These are phyloP conservation scores for Muscidifurax raptorellus DNA, from an alignment of 1,140 invertebrate species.

Conservation along the genomic window DNA sequence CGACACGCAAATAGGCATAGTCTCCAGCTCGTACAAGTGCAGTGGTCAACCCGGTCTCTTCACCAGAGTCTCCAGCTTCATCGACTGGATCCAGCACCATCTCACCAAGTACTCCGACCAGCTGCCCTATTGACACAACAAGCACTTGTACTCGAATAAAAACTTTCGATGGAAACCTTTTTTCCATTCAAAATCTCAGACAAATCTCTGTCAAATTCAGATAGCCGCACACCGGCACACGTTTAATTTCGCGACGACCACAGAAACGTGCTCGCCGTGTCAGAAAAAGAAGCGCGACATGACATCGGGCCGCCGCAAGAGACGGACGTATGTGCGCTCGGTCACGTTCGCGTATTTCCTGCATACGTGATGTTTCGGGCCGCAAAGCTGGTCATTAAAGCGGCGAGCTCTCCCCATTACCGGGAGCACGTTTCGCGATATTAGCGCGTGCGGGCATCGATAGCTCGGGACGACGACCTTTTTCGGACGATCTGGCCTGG, in stretches of 20 bases:
- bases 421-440: neutral
- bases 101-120: neutral
- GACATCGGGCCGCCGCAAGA: neutral
- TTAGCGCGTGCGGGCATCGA: slow-evolving; percentile 10
- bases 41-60: slow-evolving; percentile 6
- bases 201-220: neutral
- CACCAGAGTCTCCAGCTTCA: slow-evolving; percentile 1
- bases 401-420: slow-evolving; percentile 4
- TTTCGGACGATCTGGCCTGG: neutral
- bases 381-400: slow-evolving; percentile 32
- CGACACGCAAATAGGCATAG: neutral
- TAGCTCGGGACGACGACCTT: neutral
- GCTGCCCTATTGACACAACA: neutral
- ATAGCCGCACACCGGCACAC: neutral
- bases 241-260: neutral
- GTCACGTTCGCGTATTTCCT: slow-evolving; percentile 42
- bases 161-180: neutral
- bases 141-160: neutral
- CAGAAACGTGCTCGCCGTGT: slow-evolving; percentile 11
- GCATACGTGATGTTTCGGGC: slow-evolving; percentile 40
- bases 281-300: neutral
- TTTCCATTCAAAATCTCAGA: neutral
- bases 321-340: slow-evolving; percentile 4
- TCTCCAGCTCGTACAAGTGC: slow-evolving; percentile 12
- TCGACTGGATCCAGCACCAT: neutral